Evolutionary conservation across 2,888 invertebrate species (phyloP).

Genomic region (Tipula unca): DNA sequence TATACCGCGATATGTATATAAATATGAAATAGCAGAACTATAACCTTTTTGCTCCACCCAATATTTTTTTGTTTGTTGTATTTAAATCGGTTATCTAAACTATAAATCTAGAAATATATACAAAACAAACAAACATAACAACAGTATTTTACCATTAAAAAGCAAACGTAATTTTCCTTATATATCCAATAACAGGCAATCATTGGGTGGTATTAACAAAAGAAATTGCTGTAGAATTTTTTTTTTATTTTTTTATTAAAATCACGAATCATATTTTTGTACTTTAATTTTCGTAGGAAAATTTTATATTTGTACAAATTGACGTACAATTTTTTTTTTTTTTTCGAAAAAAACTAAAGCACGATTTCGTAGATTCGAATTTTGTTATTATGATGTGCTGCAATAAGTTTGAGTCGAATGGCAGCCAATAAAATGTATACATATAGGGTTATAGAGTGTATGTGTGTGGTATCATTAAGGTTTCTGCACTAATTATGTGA

Average conservation of each 20-base stretch:
- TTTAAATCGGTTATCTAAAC: background rate
- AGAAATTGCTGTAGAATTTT: background rate
- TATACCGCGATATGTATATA: background rate
- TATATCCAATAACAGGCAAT: slow-evolving; percentile 14
- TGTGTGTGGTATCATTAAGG: background rate
- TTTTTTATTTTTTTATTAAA: background rate
- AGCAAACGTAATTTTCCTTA: slow-evolving; percentile 4
- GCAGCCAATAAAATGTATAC: background rate
- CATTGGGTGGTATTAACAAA: slow-evolving; percentile 14
- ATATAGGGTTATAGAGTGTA: too few species aligned
- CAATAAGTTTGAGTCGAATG: background rate
- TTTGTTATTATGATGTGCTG: background rate
- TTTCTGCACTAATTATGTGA: background rate
- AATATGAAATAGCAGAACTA: background rate
- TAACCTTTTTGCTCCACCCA: slow-evolving; percentile 8
- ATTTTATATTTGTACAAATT: background rate
- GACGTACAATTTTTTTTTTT: background rate
- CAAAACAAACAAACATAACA: background rate
- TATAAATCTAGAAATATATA: background rate
- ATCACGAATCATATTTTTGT: background rate
- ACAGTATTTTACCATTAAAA: background rate
- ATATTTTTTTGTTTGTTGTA: background rate
- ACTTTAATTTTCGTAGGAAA: background rate
- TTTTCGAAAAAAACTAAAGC: background rate
- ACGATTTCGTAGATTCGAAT: background rate